Evolutionary conservation across 92 coral and sea anemone genomes (phyloP).

Genomic region (Isaurus tuberculatus): DNA sequence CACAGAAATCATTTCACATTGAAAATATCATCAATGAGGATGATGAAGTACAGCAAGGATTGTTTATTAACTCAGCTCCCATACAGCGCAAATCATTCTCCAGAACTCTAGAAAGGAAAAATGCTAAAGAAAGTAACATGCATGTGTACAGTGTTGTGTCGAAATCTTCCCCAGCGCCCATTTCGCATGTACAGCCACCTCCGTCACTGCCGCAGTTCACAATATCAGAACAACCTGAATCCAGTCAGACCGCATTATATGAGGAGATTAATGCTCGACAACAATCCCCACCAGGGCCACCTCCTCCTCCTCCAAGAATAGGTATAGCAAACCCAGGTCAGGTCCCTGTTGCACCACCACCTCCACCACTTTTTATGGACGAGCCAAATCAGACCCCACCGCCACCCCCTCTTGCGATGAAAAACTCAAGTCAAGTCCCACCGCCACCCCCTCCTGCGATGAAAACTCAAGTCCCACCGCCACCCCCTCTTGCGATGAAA

Average conservation of each 20-base stretch:
- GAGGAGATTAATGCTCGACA: not conserved
- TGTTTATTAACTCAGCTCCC: slow-evolving; percentile 61
- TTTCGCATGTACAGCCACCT: not conserved
- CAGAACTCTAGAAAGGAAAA: slow-evolving; percentile 22
- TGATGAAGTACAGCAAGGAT: slow-evolving; percentile 60
- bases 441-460: too few relatives aligned
- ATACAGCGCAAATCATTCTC: slow-evolving; percentile 68
- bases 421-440: too few relatives aligned
- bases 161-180: slow-evolving; percentile 6
- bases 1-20: slow-evolving; percentile 75
- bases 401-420: not conserved
- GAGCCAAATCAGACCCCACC: too few relatives aligned
- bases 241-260: slow-evolving; percentile 12
- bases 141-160: slow-evolving; percentile 24
- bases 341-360: too few relatives aligned
- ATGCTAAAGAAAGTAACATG: not conserved
- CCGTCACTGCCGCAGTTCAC: slow-evolving; percentile 1
- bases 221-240: not conserved
- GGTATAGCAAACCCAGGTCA: too few relatives aligned
- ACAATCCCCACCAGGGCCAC: slow-evolving; percentile 6
- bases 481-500: not conserved
- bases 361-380: too few relatives aligned
- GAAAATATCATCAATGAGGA: slow-evolving; percentile 69
- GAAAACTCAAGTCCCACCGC: too few relatives aligned
- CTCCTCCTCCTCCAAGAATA: too few relatives aligned